A percentile compares a stretch with the other conserved stretches of the same genome.
Conservation (phyloP, 1,140 invertebrate genomes). For the Trichogramma pretiosum region DNA sequence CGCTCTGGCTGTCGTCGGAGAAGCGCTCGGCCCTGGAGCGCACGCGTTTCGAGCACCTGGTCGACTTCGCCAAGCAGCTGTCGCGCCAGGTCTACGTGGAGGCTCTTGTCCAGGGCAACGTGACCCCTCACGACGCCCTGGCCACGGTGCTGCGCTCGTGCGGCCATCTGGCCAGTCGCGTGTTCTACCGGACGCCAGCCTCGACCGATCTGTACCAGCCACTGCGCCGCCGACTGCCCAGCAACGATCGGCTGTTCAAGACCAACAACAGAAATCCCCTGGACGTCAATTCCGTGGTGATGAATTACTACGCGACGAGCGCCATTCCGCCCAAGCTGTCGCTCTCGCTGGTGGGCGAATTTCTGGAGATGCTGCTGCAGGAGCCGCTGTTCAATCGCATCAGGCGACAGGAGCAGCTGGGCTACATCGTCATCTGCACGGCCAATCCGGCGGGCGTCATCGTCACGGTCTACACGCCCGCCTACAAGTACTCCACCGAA, state of each 20-base stretch:
- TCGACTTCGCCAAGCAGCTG: constrained; percentile 49
- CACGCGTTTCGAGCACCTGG: constrained; percentile 52
- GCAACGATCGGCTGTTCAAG: constrained; percentile 56
- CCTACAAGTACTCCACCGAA: constrained; percentile 59
- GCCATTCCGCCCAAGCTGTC: constrained; percentile 48
- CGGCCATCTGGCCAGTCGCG: constrained; percentile 27
- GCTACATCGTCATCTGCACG: constrained; percentile 70
- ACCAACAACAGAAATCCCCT: constrained; percentile 59
- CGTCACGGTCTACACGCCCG: constrained; percentile 64
- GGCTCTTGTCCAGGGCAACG: constrained; percentile 67
- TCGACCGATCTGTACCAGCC: constrained; percentile 31
- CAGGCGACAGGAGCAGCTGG: constrained; percentile 82
- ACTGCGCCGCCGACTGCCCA: constrained; percentile 52
- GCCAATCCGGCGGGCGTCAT: constrained; percentile 66
- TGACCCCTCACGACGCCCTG: constrained; percentile 52
- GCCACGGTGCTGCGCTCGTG: constrained; percentile 40
- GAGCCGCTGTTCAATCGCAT: constrained; percentile 82
- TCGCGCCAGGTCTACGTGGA: constrained; percentile 57
- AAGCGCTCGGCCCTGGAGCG: constrained; percentile 56
- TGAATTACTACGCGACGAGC: constrained; percentile 84
- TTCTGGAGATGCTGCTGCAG: constrained; percentile 59
- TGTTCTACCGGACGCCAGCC: constrained; percentile 22
- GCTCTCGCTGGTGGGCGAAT: constrained; percentile 56
- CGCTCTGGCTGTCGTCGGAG: constrained; percentile 55
- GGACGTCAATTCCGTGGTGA: constrained; percentile 75